Evolutionary conservation across 2,888 invertebrate genomes (phyloP).

Genomic region (Drosophila conformis): DNA sequence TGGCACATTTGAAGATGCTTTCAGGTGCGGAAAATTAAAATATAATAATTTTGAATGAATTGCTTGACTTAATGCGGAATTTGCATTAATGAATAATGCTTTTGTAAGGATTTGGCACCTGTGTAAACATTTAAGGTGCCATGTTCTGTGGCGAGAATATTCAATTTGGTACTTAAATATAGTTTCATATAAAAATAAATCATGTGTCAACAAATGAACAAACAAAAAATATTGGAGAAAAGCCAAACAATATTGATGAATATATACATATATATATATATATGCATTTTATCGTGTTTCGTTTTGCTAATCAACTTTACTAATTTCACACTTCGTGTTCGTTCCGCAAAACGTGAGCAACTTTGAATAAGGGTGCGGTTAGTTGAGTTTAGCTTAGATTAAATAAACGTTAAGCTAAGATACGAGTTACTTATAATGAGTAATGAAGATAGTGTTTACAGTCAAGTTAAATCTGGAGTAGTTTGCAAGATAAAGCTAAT

Average conservation of each 20-base stretch:
- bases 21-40: constrained; percentile 11
- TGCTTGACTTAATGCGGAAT: constrained; percentile 21
- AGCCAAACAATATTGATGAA: neutral
- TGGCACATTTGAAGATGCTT: constrained; percentile 28
- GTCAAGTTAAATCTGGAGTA: neutral
- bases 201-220: neutral
- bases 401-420: neutral
- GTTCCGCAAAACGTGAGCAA: neutral
- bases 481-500: neutral
- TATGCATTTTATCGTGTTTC: neutral
- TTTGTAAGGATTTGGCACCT: constrained; percentile 28
- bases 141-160: constrained; percentile 14
- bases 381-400: neutral
- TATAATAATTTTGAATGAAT: constrained; percentile 12
- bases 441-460: neutral
- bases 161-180: constrained; percentile 19
- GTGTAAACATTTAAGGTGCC: constrained; percentile 40
- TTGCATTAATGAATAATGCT: constrained; percentile 11
- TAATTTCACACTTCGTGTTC: neutral
- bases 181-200: neutral
- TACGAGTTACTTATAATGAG: neutral
- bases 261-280: no score
- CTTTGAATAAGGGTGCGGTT: neutral
- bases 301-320: neutral
- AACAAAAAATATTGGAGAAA: neutral